Evolutionary conservation across 2,888 invertebrate genomes (phyloP), one percentile per base, ranked within the genome.

Genomic region (Heteropelma amictum): DNA sequence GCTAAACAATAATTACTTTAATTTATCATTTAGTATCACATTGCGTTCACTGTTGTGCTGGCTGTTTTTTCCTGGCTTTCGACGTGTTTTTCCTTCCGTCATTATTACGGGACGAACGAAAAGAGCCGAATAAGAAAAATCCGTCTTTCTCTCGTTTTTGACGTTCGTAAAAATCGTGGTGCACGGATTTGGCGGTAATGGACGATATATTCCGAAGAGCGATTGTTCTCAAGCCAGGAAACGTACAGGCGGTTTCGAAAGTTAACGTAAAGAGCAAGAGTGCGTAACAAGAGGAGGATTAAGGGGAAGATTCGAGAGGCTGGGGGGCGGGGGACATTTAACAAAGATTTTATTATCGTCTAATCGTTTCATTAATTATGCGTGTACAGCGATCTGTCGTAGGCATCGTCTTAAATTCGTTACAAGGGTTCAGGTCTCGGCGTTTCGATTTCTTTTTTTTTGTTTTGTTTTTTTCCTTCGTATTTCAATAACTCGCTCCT

Each of bases 21-120:
- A 86, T 87, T 88, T 89, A 88, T 88, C 85, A 88, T 88, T 89
- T 88, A 88, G 87, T 89, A 88, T 88, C 88, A 89, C 88, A 88
- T 88, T 88, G 86, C 85, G 87, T 88, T 88, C 86, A 88, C 86
- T 87, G 85, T 87, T 85, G 85, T 88, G 87, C 86, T 87, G 87
- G 85, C 85, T 87, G 82, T 82, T 79, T 81, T n/a, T 85, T 83
- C 85, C 85, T 86, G 86, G 83, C 85, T 85, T 71, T 75, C 76
- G 80, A 80, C 71, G 72, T 73, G 74, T 61, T 33, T 54, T 77
- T 12, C 23, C 38, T 23, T 38, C 23, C 8, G 35, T 56, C 7
- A 26, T 58, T n/a, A n/a, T n/a, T n/a, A n/a, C n/a, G n/a, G n/a
- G n/a, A n/a, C n/a, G n/a, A n/a, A n/a, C n/a, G n/a, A n/a, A n/a